Percentiles rank a stretch among this genome's conserved stretches.
Conservation (phyloP, 2,888 invertebrate species). For the Tetragnatha montana region DNA sequence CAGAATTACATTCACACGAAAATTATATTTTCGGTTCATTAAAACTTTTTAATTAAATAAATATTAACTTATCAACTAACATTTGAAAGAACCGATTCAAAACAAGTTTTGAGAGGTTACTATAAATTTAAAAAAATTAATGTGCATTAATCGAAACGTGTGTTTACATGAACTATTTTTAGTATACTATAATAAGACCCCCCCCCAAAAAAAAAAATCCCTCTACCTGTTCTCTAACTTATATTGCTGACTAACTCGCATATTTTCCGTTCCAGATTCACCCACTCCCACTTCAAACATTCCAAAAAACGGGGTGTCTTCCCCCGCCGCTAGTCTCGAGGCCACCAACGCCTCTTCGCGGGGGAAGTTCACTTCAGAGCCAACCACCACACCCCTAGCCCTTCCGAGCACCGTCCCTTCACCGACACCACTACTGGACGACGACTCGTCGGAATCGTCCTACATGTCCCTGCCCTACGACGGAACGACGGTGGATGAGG, state of each 20-base stretch:
- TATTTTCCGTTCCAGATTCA: slow-evolving; percentile 27
- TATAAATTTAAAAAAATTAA: too few relatives aligned
- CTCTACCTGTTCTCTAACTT: too few relatives aligned
- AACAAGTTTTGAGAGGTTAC: too few relatives aligned
- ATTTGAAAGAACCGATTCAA: too few relatives aligned
- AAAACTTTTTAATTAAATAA: too few relatives aligned
- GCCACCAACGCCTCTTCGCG: slow-evolving; percentile 64
- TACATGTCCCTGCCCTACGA: slow-evolving; percentile 46
- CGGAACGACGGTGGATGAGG: background rate
- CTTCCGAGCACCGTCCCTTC: background rate
- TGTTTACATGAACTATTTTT: too few relatives aligned
- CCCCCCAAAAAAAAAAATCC: too few relatives aligned
- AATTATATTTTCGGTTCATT: too few relatives aligned
- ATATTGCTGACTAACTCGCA: background rate
- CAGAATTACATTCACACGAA: too few relatives aligned
- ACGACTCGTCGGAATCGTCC: slow-evolving; percentile 57
- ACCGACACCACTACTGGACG: background rate
- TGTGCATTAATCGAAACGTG: too few relatives aligned
- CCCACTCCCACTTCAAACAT: slow-evolving; percentile 23
- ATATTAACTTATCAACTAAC: too few relatives aligned
- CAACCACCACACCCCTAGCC: slow-evolving; percentile 1
- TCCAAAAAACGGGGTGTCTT: slow-evolving; percentile 71
- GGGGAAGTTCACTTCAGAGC: slow-evolving; percentile 60
- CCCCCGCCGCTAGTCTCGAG: slow-evolving; percentile 70
- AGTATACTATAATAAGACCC: too few relatives aligned